phyloP scores from a whole-genome alignment of 2,888 invertebrate genomes.

The Horisme vitalbata region DNA sequence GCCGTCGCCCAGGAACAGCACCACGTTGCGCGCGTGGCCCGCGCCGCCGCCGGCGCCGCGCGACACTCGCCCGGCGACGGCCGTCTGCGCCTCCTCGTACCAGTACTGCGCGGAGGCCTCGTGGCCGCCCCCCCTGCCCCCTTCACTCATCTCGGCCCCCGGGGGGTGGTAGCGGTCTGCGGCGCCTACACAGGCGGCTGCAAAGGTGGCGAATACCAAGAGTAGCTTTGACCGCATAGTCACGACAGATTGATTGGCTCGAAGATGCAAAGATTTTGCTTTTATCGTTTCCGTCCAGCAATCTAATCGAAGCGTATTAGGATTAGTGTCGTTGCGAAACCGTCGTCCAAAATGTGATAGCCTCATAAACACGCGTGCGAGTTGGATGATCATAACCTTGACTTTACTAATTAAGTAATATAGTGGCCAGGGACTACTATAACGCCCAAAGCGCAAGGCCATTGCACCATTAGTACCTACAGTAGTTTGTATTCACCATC shows the following conservation, averaged over 20 bases:
- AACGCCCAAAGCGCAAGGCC: too few relatives aligned
- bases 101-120: constrained; percentile 29
- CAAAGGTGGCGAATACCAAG: not conserved
- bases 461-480: too few relatives aligned
- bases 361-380: not conserved
- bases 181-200: constrained; percentile 1
- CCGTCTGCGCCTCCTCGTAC: constrained; percentile 32
- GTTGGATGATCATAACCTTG: too few relatives aligned
- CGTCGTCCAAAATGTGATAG: constrained; percentile 1
- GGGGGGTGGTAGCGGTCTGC: constrained; percentile 22
- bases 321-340: not conserved
- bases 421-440: too few relatives aligned
- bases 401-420: not conserved
- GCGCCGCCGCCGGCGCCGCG: constrained; percentile 21
- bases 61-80: too few relatives aligned
- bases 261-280: not conserved
- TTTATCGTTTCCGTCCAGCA: constrained; percentile 13
- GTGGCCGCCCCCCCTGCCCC: too few relatives aligned
- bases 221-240: too few relatives aligned
- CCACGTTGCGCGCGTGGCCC: constrained; percentile 75
- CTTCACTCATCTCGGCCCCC: constrained; percentile 16
- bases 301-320: constrained; percentile 21
- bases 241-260: too few relatives aligned
- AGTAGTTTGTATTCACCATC: too few relatives aligned
- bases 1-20: constrained; percentile 89